These are phyloP conservation scores for Myocastor coypus DNA, from an alignment of 2,113 vertebrate species.

Conservation along the genomic window DNA sequence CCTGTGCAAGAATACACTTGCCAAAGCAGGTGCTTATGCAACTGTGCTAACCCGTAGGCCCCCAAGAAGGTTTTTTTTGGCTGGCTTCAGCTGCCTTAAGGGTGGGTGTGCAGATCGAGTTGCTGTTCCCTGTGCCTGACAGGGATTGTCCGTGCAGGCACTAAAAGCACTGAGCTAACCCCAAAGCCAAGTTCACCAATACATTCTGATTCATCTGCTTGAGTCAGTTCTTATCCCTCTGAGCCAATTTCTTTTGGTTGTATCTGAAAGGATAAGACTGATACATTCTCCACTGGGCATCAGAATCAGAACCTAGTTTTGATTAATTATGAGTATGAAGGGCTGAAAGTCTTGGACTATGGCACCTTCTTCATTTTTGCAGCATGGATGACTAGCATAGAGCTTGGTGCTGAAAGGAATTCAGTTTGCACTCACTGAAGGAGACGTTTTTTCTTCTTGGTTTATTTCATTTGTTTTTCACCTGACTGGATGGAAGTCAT, in stretches of 20 bases:
- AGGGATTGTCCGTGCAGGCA: too few species aligned
- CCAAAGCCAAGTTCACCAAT: not conserved
- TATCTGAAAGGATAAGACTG: not conserved
- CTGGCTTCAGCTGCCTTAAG: too few species aligned
- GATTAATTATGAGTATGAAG: not conserved
- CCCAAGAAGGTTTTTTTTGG: too few species aligned
- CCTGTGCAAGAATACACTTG: too few species aligned
- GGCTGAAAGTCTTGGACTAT: not conserved
- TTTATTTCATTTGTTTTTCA: conserved; percentile 26
- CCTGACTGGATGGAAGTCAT: conserved; percentile 27
- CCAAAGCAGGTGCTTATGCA: too few species aligned
- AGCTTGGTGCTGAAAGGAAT: not conserved
- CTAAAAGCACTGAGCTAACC: too few species aligned
- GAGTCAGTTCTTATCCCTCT: not conserved
- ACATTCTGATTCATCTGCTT: not conserved
- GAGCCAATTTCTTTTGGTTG: not conserved
- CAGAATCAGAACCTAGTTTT: not conserved
- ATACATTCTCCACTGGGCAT: not conserved
- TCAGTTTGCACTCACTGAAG: not conserved
- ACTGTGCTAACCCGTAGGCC: too few species aligned
- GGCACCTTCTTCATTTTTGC: conserved; percentile 1
- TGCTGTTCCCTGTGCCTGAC: too few species aligned
- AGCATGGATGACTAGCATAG: not conserved
- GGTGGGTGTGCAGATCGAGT: too few species aligned
- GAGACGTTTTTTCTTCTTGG: not conserved